Evolutionary conservation across 2,113 vertebrate genomes (phyloP).

Genomic region (Vidua chalybeata): DNA sequence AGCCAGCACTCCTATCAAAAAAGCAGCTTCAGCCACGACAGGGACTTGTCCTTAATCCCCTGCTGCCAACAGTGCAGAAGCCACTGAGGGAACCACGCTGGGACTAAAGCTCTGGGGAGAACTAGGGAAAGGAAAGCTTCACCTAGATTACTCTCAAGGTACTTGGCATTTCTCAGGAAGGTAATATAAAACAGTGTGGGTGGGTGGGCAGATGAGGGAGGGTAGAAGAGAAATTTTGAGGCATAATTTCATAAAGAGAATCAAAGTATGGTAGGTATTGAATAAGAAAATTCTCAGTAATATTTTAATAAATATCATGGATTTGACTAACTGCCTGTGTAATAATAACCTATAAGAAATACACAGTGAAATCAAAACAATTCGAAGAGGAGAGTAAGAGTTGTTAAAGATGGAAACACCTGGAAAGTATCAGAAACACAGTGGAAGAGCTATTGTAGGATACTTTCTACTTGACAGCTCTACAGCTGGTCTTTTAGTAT

Average conservation of each 20-base stretch:
- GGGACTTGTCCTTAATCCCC: neutral
- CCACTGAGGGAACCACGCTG: rapidly evolving
- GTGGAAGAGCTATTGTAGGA: neutral
- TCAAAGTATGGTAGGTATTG: neutral
- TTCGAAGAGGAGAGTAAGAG: neutral
- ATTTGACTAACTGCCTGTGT: neutral
- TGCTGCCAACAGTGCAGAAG: rapidly evolving
- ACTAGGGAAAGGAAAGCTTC: neutral
- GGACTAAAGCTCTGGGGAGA: neutral
- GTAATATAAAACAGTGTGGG: neutral
- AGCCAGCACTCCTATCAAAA: neutral
- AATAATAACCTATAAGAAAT: neutral
- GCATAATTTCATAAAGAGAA: neutral
- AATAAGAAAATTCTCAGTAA: neutral
- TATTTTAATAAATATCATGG: neutral
- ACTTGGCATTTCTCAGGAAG: neutral
- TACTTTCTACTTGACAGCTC: neutral
- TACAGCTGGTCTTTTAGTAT: neutral
- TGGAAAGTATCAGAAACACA: neutral
- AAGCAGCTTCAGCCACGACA: neutral
- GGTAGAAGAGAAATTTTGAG: neutral
- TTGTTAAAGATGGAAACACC: neutral
- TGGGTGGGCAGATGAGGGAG: neutral
- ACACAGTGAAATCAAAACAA: neutral
- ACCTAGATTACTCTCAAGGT: neutral